These are phyloP conservation scores for Dolichomitus sp. DNA, from an alignment of 2,888 invertebrate genomes.

Conservation along the genomic window DNA sequence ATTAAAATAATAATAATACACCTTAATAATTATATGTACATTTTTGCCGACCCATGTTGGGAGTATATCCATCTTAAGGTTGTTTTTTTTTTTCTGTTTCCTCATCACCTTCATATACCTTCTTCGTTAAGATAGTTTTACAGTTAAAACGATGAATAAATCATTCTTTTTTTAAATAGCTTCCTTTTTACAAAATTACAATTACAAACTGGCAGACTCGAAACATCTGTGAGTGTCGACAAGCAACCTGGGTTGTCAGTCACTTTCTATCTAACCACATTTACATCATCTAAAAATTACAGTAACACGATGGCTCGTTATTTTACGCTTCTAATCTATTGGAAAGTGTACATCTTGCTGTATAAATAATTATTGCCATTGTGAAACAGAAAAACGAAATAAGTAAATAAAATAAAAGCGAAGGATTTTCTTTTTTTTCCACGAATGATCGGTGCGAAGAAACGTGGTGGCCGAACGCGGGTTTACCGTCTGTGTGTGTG, in stretches of 20 bases:
- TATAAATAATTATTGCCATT: conserved; percentile 81
- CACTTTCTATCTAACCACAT: conserved; percentile 81
- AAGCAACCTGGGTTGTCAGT: conserved; percentile 8
- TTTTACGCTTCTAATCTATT: conserved; percentile 75
- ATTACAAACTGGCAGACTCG: conserved; percentile 83
- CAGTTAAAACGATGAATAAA: conserved; percentile 82
- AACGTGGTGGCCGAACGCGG: background rate
- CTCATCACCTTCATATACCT: conserved; percentile 68
- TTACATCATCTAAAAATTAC: conserved; percentile 78
- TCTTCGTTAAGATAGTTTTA: conserved; percentile 80
- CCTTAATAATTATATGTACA: conserved; percentile 84
- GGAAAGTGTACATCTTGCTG: conserved; percentile 78
- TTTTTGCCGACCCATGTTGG: conserved; percentile 76
- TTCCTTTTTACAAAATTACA: conserved; percentile 86
- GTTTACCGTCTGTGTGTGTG: background rate
- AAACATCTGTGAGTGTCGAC: conserved; percentile 79
- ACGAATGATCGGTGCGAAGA: conserved; percentile 52
- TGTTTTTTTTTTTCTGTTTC: conserved; percentile 64
- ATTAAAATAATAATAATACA: conserved; percentile 77
- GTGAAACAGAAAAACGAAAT: conserved; percentile 74
- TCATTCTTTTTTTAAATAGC: conserved; percentile 79
- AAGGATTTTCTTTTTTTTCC: conserved; percentile 9
- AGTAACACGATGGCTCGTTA: conserved; percentile 71
- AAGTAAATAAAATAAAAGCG: conserved; percentile 30
- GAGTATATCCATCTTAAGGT: conserved; percentile 65